Evolutionary conservation across 35 echinoderm and acorn worm species (phyloP), one percentile per base, ranked within the genome.

Genomic region (Holothuria glaberrima): DNA sequence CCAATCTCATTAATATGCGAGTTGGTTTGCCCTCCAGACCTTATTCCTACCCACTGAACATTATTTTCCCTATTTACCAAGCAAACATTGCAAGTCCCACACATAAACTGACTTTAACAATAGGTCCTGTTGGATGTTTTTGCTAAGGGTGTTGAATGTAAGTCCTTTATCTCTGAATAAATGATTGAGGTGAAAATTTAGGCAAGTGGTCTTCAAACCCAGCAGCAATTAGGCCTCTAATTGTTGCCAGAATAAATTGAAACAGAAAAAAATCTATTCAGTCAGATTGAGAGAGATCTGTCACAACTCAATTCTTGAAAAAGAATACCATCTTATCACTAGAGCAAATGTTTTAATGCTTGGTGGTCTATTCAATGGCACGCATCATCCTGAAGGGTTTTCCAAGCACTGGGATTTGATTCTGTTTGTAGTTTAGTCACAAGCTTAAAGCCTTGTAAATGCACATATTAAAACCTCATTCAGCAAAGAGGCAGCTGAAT

Each of bases 1-100:
- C 71, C 71, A 75, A 78, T 78, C 74, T 78, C 35, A 48, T 78
- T 78, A 48, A 78, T 48, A 78, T 78, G 74, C 38, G 24, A 50
- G 20, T 28, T 24, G 21, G 38, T 78, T 78, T 78, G 74, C 74
- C 35, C 74, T 48, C 19, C 74, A 48, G 36, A 78, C 50, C 50
- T 78, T 78, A 48, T 78, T 48, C 4, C 74, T 24, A 18, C 22
- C 71, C 9, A 31, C 25, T 12, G 32, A 10, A 18, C 44, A 75
- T 75, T 75, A 75, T 75, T 38, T 10, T 1, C 14, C 34, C 31
- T n/a, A 12, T 78, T 74, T 78, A 48, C 25, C 50, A 25, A 38
- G 20, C 74, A 78, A 78, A 78, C 74, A 75, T 21, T 10, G 19
- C 34, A 48, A 54, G 50, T 54, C 50, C 50, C 50, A 5, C 50